phyloP scores from a whole-genome alignment of 2,797 vertebrate genomes.

The Rhyacichthys aspro region DNA sequence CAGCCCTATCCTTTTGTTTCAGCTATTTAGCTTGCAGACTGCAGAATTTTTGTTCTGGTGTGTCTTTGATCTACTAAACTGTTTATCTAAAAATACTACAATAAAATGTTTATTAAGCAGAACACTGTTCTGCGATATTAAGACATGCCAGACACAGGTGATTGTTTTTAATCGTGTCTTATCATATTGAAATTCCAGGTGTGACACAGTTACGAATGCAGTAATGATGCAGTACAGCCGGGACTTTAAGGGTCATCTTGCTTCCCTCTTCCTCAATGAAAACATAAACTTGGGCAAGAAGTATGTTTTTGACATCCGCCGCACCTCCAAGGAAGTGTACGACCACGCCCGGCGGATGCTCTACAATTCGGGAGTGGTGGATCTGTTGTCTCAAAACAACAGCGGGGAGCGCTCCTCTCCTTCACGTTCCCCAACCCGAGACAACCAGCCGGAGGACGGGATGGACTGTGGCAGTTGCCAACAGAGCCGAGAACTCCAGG shows the following conservation, averaged over 20 bases:
- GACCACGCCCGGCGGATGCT: slow-evolving; percentile 93
- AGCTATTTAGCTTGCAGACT: slow-evolving; percentile 18
- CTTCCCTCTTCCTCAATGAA: slow-evolving; percentile 96
- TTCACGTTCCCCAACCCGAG: slow-evolving; percentile 77
- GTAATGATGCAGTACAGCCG: slow-evolving; percentile 99
- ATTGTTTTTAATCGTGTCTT: neutral
- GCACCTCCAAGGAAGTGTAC: slow-evolving; percentile 97
- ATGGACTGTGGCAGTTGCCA: slow-evolving; percentile 88
- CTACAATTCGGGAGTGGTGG: slow-evolving; percentile 92
- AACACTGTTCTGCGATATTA: too few relatives aligned
- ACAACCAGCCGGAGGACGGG: slow-evolving; percentile 58
- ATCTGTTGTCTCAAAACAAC: slow-evolving; percentile 84
- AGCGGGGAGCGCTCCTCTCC: slow-evolving; percentile 76
- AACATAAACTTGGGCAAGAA: slow-evolving; percentile 98
- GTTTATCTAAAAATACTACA: neutral
- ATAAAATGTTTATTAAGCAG: too few relatives aligned
- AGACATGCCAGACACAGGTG: too few relatives aligned
- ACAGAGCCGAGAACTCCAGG: slow-evolving; percentile 89
- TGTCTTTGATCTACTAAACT: neutral
- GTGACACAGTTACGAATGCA: slow-evolving; percentile 94
- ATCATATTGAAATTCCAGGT: slow-evolving; percentile 73
- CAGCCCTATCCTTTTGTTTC: slow-evolving; percentile 40
- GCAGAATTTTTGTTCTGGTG: slow-evolving; percentile 25
- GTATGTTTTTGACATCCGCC: slow-evolving; percentile 95
- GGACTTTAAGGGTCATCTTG: slow-evolving; percentile 96